Evolutionary conservation across 2,797 vertebrate species (phyloP).

Genomic region (Chelon auratus): DNA sequence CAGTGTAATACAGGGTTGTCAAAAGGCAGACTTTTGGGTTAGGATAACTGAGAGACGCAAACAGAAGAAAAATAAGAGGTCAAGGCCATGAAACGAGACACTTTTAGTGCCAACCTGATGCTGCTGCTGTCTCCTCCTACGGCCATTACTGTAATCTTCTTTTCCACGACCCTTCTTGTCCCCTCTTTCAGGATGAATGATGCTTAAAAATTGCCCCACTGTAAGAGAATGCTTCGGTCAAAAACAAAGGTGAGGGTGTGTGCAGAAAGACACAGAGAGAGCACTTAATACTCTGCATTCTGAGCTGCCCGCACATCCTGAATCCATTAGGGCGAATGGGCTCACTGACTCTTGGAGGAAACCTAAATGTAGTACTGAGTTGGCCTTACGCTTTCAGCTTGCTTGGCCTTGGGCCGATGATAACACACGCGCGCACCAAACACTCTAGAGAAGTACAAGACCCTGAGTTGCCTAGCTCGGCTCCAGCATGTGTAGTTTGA

Average conservation of each 20-base stretch:
- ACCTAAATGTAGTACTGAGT: slow-evolving; percentile 65
- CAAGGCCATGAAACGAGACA: slow-evolving; percentile 19
- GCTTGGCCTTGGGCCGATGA: slow-evolving; percentile 66
- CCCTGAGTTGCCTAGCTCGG: slow-evolving; percentile 31
- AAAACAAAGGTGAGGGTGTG: slow-evolving; percentile 63
- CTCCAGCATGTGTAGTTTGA: slow-evolving; percentile 50
- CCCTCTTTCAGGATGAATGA: slow-evolving; percentile 58
- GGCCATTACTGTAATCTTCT: slow-evolving; percentile 60
- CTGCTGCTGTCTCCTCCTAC: slow-evolving; percentile 21
- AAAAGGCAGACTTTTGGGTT: not conserved
- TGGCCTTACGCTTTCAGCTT: slow-evolving; percentile 64
- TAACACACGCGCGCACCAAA: slow-evolving; percentile 8
- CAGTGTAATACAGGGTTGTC: not conserved
- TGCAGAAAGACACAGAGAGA: slow-evolving; percentile 55
- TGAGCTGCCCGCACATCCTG: slow-evolving; percentile 57
- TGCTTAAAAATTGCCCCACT: slow-evolving; percentile 57
- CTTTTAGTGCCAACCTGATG: slow-evolving; percentile 9
- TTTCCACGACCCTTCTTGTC: slow-evolving; percentile 54
- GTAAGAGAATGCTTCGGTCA: slow-evolving; percentile 68
- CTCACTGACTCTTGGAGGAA: slow-evolving; percentile 59
- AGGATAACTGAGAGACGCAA: not conserved
- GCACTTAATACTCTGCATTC: slow-evolving; percentile 71
- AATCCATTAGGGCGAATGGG: slow-evolving; percentile 73
- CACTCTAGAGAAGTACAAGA: slow-evolving; percentile 41
- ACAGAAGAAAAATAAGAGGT: slow-evolving; percentile 20